These are phyloP conservation scores for Phoxinus dragarum DNA, from an alignment of 2,797 vertebrate species.

Conservation along the genomic window DNA sequence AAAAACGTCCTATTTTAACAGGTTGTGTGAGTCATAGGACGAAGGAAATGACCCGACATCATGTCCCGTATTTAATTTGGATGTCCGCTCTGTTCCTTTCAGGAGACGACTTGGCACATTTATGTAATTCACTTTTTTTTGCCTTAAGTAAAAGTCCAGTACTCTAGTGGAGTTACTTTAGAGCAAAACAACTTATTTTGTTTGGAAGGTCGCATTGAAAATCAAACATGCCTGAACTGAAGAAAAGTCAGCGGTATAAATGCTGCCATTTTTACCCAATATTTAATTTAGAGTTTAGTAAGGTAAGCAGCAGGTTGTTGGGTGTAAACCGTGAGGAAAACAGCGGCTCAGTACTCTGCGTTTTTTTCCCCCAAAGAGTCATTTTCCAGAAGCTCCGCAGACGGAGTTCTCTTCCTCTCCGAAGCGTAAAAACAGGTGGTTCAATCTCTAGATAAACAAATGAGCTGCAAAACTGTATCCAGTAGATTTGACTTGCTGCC, in stretches of 20 bases:
- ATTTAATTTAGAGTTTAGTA: conserved; percentile 74
- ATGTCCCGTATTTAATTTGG: conserved; percentile 72
- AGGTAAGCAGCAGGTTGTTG: conserved; percentile 64
- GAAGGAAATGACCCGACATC: conserved; percentile 52
- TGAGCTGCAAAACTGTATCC: conserved; percentile 7
- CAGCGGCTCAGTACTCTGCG: conserved; percentile 60
- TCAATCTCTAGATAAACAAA: conserved; percentile 63
- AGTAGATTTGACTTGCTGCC: conserved; percentile 17
- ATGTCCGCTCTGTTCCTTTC: conserved; percentile 60
- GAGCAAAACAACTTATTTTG: conserved; percentile 78
- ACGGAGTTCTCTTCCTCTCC: conserved; percentile 57
- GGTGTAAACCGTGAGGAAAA: conserved; percentile 68
- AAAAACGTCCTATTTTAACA: conserved; percentile 46
- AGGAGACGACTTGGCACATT: conserved; percentile 50
- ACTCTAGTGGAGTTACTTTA: conserved; percentile 61
- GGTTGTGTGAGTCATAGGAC: conserved; percentile 32
- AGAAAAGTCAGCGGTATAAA: conserved; percentile 74
- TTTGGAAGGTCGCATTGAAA: conserved; percentile 75
- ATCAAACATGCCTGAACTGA: conserved; percentile 72
- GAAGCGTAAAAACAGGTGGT: conserved; percentile 66
- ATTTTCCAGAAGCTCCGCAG: conserved; percentile 40
- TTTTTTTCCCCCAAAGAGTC: conserved; percentile 28
- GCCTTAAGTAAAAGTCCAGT: conserved; percentile 45
- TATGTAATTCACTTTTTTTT: conserved; percentile 54
- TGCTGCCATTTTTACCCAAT: conserved; percentile 63